These are phyloP conservation scores for Hippopotamus amphibius DNA, from an alignment of 2,113 vertebrate species.

Conservation along the genomic window DNA sequence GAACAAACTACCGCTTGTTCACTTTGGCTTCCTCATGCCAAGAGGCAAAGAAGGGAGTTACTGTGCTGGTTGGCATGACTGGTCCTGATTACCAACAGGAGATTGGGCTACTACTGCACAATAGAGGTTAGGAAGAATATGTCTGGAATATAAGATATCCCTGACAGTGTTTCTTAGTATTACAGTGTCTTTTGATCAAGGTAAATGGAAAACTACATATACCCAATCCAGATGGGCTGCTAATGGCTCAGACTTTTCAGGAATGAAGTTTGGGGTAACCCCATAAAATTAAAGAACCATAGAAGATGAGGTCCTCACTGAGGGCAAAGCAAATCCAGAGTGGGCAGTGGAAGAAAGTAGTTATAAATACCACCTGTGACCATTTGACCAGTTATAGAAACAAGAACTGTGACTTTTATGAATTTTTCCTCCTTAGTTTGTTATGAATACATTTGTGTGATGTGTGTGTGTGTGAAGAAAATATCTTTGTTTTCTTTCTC, in stretches of 20 bases:
- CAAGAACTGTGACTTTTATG: not conserved
- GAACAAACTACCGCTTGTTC: not conserved
- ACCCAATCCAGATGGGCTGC: too few relatives aligned
- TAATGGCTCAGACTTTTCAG: not conserved
- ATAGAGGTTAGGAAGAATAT: not conserved
- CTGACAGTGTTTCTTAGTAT: not conserved
- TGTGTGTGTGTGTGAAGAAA: not conserved
- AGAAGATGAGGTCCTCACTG: not conserved
- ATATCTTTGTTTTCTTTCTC: not conserved
- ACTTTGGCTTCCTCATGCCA: not conserved
- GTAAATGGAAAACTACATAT: not conserved
- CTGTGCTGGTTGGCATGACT: not conserved
- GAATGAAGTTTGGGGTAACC: not conserved
- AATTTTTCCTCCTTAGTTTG: not conserved
- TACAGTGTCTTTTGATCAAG: not conserved
- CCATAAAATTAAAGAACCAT: not conserved
- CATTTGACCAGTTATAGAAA: not conserved
- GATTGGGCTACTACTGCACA: not conserved
- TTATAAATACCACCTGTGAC: not conserved
- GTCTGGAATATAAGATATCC: not conserved
- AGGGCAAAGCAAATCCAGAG: not conserved
- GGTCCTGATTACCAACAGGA: not conserved
- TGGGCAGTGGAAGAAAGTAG: not conserved
- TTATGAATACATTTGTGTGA: not conserved
- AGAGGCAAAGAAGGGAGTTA: not conserved